A percentile compares a stretch with the other conserved stretches of the same genome.
These are phyloP conservation scores for Calameuta filiformis DNA, from an alignment of 2,888 invertebrate species.

Conservation along the genomic window DNA sequence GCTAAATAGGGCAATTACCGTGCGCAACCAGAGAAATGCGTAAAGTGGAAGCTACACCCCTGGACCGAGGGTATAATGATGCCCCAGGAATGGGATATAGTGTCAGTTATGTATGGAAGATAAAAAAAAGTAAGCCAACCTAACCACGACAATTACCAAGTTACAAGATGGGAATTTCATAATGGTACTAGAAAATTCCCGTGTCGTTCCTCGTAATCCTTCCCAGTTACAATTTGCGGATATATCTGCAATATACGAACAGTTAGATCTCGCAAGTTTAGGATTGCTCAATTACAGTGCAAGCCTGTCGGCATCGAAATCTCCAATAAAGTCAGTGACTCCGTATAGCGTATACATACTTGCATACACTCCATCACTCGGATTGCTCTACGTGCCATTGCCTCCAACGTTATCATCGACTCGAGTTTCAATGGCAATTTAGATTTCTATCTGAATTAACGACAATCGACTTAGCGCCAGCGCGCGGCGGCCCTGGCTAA, in stretches of 20 bases:
- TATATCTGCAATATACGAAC: not conserved
- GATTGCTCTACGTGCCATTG: not conserved
- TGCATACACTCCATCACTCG: not conserved
- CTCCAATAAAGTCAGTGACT: not conserved
- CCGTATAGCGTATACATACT: not conserved
- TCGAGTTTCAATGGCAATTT: not conserved
- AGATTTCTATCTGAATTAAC: not conserved
- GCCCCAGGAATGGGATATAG: not conserved
- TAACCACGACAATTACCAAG: not conserved
- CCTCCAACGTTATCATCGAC: not conserved
- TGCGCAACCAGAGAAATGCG: not conserved
- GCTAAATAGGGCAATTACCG: constrained; percentile 46
- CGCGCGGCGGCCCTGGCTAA: not conserved
- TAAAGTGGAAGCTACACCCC: not conserved
- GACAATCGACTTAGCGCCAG: not conserved
- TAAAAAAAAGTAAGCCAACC: not conserved
- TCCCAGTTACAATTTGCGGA: not conserved
- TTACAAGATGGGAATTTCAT: not conserved
- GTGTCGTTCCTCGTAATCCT: not conserved
- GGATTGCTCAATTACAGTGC: not conserved
- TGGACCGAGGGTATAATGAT: not conserved
- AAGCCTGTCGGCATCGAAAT: not conserved
- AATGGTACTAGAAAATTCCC: not conserved
- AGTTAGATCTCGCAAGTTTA: not conserved
- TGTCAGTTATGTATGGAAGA: not conserved